Evolutionary conservation across 2,888 invertebrate species (phyloP), one percentile per base, ranked within the genome.

Genomic region (Aspidapion aeneum): DNA sequence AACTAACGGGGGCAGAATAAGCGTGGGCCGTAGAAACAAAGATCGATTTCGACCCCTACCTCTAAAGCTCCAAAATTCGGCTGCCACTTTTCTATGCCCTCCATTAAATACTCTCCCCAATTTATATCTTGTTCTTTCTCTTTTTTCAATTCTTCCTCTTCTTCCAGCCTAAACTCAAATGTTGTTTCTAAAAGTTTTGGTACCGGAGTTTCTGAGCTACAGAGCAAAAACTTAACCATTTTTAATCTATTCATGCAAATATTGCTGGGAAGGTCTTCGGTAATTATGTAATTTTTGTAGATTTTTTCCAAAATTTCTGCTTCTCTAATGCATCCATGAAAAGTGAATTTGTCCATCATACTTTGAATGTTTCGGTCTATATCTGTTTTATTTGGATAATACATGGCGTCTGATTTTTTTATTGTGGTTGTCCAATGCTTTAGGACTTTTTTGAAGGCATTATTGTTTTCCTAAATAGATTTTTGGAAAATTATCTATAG

Each of bases 31-130:
- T n/a, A n/a, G n/a, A n/a, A n/a, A 35, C 35, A 35, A 35, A 35
- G 12, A 35, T 35, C 35, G 3, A 35, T 35, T 7, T 35, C 12
- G 12, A 35, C 12, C 5, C 35, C 3, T 35, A 35, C 35, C 35
- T 35, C 35, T 7, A 12, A 35, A 5, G 73, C 69, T 59, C 74
- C 70, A 59, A 66, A 70, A 63, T 67, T 64, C 2, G 72, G 73
- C 12, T 65, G 62, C 69, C 71, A 72, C 12, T 62, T 55, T 56
- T 74, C 74, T 59, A 82, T 77, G 1, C 80, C 83, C 63, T 83
- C 82, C 54, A 75, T 80, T 35, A 84, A 74, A 73, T 83, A 83
- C 21, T 77, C 74, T 1, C 73, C 78, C 84, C 84, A 84, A 68
- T 84, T 79, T 50, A 83, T 80, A 19, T 74, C 72, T 18, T 74